Evolutionary conservation across 2,797 vertebrate species (phyloP), one percentile per base, ranked within the genome.

Genomic region (Linurgus olivaceus): DNA sequence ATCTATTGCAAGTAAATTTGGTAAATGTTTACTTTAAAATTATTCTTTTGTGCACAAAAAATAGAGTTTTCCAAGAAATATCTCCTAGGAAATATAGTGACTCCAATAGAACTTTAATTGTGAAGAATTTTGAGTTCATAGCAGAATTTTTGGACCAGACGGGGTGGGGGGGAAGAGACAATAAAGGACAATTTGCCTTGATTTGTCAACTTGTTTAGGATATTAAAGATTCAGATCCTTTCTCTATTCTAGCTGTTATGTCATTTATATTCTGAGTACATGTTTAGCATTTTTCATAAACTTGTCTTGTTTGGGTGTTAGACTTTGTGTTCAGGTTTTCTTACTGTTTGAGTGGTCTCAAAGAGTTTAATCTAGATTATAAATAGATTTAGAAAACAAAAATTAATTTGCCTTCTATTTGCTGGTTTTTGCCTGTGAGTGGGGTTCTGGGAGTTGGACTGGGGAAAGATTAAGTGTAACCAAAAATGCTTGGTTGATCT

Each of bases 91-190:
- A 61, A 75, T 55, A 45, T 0, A 31, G 11, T 42, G 26, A 2
- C 8, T 73, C 86, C 28, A 73, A 13, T 2, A 35, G 26, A 66
- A 57, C 10, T 58, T 72, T 4, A 75, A 16, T 9, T 76, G 12
- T 48, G 61, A 70, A 62, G 31, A 8, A 66, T 80, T 94, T 90
- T 20, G 62, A 72, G 18, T 47, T 88, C 35, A 40, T 12, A 33
- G 2, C 16, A 45, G 33, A 74, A 33, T 54, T 85, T 90, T 62
- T 86, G 6, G 51, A 42, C 47, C 29, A 81, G 78, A 67, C 0
- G 6, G 26, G 24, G 13, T 0, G 4, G 7, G 2, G 2, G 0
- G 9, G 35, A 54, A 62, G 15, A 66, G 19, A 44, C 35, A 37
- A 16, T n/a, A 57, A n/a, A 48, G 14, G 14, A 26, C 45, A 40